A percentile compares a stretch with the other conserved stretches of the same genome.
Conservation (phyloP, 2,888 invertebrate species). For the Drosophila merina region DNA sequence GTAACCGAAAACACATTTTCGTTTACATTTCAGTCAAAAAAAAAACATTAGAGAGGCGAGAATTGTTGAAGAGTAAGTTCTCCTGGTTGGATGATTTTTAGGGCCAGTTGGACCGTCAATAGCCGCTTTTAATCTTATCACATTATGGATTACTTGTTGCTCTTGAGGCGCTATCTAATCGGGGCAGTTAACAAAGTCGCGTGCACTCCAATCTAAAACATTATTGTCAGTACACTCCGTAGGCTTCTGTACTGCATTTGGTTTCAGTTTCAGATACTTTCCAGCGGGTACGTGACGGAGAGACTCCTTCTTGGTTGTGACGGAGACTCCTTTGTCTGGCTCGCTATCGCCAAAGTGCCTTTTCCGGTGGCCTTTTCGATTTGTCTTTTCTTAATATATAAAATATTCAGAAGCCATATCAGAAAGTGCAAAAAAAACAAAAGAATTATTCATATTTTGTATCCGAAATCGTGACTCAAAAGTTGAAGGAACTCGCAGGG, state of each 20-base stretch:
- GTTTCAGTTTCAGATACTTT: background rate
- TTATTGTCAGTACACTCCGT: no score
- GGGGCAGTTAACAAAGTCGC: background rate
- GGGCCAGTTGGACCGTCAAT: background rate
- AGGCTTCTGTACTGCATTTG: no score
- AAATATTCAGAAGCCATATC: no score
- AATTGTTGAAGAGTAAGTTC: no score
- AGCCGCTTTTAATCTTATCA: conserved; percentile 28
- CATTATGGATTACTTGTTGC: background rate
- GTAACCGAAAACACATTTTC: no score
- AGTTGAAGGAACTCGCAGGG: background rate
- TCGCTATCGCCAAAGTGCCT: conserved; percentile 13
- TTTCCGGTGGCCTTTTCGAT: conserved; percentile 16
- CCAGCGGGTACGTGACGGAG: background rate
- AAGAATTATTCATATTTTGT: no score
- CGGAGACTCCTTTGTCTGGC: background rate
- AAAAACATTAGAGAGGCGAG: no score
- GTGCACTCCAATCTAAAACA: background rate
- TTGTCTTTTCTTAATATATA: no score
- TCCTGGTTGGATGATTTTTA: no score
- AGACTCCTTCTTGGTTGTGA: no score
- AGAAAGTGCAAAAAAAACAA: conserved; percentile 8
- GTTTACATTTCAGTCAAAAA: no score
- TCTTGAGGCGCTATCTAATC: conserved; percentile 13
- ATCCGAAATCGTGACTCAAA: no score